A percentile compares a stretch with the other conserved stretches of the same genome.
These are phyloP conservation scores for Erinaceus europaeus DNA, from an alignment of 2,113 vertebrate species.

Conservation along the genomic window DNA sequence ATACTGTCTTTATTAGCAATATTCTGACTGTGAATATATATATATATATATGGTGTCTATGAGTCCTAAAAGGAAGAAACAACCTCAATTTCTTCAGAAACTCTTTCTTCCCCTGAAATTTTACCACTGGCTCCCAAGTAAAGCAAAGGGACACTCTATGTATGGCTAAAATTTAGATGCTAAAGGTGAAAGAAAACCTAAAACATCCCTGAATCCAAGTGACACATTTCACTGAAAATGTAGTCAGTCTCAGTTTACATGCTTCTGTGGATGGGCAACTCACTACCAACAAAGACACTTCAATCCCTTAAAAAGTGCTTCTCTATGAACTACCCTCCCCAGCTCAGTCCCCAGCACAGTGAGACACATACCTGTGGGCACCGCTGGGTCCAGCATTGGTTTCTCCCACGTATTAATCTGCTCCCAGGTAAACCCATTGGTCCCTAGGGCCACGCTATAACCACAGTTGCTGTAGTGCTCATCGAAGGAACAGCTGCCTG, in stretches of 20 bases:
- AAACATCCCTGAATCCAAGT: neutral
- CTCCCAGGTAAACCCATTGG: conserved; percentile 97
- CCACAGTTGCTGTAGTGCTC: conserved; percentile 96
- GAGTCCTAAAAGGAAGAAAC: neutral
- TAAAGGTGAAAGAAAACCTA: neutral
- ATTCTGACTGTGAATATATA: neutral
- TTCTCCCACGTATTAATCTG: conserved; percentile 98
- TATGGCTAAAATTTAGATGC: neutral
- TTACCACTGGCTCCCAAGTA: neutral
- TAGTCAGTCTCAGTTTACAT: neutral
- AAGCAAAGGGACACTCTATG: neutral
- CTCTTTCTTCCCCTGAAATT: neutral
- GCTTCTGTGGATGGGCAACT: neutral
- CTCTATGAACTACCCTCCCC: neutral
- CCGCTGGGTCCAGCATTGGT: conserved; percentile 90
- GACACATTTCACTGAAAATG: neutral
- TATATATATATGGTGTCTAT: neutral
- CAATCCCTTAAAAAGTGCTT: neutral
- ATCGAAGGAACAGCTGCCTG: conserved; percentile 95
- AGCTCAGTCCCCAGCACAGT: neutral
- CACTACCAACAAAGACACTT: neutral
- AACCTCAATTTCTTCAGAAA: neutral
- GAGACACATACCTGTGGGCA: conserved; percentile 90
- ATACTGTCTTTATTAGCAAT: neutral
- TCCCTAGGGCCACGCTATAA: conserved; percentile 95